Base-by-base conservation (phyloP, 2,888 invertebrate genomes). In the Pollenia labialis region DNA sequence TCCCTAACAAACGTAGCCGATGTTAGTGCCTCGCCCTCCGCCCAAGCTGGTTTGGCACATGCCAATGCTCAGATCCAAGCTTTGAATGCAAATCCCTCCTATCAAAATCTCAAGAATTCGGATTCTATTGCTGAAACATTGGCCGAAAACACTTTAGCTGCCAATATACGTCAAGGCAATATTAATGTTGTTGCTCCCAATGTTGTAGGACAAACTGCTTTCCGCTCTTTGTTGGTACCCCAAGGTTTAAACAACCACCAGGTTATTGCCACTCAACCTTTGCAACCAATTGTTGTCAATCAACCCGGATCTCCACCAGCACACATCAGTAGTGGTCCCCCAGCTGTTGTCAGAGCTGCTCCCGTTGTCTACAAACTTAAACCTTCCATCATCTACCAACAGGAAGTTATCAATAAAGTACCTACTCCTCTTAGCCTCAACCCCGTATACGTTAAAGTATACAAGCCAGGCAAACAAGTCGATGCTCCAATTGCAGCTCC, bases 371-470 rank as follows among this genome's bases (percentile, higher is more conserved):
- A 93, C 87, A 93, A 91, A 88, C 91, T 92, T 84, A 92, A 92
- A 89, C 93, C 93, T 6, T 92, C 91, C 48, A 90, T 93, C 60
- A 91, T 93, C 87, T 92, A 91, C 69, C 93, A 92, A 86, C 93
- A 93, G 87, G 92, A 93, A 89, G 91, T 93, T 52, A 92, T 93
- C 89, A 92, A 92, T 89, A 91, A 92, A 88, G 91, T 92, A 85
- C 93, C 93, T 50, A 90, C 92, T 14, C 92, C 93, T 10, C 89
- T 93, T 52, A 92, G 91, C 88, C 89, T 93, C 32, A 92, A 92
- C 69, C 93, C 93, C 56, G 93, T 93, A 84, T 93, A 93, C 89
- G 93, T 93, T 2, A 92, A 93, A 89, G 93, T 93, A 74, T 92
- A 92, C 90, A 92, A 93, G 85, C 92, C 93, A 40, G 93, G 92